Conservation (phyloP, 2,797 vertebrate species). For the Adrianichthys oophorus region DNA sequence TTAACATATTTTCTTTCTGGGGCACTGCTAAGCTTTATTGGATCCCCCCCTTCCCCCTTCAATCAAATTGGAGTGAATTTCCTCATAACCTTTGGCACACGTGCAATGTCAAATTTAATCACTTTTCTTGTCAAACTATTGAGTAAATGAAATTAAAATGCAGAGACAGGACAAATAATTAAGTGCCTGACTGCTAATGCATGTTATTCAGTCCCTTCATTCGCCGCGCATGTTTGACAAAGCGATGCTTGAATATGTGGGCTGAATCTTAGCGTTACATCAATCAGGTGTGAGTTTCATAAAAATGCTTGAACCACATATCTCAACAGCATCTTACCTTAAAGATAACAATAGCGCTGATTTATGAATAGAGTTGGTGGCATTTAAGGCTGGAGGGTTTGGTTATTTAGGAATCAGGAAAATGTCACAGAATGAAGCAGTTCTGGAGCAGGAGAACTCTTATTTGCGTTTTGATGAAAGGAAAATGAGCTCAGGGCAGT, state of each 20-base stretch:
- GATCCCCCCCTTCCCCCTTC: constrained; percentile 55
- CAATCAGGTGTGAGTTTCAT: constrained; percentile 46
- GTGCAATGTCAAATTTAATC: constrained; percentile 77
- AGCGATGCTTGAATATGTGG: constrained; percentile 25
- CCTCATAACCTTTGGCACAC: constrained; percentile 73
- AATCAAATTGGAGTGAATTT: constrained; percentile 66
- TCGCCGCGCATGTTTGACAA: constrained; percentile 16
- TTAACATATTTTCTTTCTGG: constrained; percentile 75
- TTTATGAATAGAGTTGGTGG: constrained; percentile 37
- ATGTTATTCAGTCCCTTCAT: constrained; percentile 24
- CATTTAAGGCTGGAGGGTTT: constrained; percentile 11
- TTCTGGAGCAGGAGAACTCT: not conserved
- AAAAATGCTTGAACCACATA: constrained; percentile 43
- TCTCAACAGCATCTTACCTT: constrained; percentile 18
- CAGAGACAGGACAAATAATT: constrained; percentile 57
- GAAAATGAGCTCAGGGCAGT: constrained; percentile 6
- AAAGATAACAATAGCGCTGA: constrained; percentile 35
- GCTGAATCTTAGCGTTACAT: constrained; percentile 35
- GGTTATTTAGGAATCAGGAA: constrained; percentile 28
- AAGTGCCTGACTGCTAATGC: constrained; percentile 40
- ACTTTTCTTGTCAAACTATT: constrained; percentile 54
- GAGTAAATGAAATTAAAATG: constrained; percentile 63
- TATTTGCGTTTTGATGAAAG: constrained; percentile 3
- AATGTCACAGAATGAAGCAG: constrained; percentile 11
- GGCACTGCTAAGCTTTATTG: constrained; percentile 76